Conservation (phyloP, 2,113 vertebrate species). For the Lepisosteus osseus region DNA sequence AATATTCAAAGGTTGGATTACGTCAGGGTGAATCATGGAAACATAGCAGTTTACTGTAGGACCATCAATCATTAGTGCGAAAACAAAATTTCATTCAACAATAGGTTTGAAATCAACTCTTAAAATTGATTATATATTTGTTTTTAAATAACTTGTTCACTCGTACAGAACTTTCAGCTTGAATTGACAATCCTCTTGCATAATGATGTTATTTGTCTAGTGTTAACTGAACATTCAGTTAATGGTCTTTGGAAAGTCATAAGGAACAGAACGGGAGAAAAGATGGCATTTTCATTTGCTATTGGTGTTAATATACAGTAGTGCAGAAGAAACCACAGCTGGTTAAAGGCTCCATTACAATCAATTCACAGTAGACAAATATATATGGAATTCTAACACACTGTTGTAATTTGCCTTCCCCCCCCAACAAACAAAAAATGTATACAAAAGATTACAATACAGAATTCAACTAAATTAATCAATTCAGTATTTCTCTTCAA, state of each 20-base stretch:
- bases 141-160: neutral
- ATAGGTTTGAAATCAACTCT: neutral
- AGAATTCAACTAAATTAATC: constrained; percentile 92
- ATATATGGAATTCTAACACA: constrained; percentile 46
- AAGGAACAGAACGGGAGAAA: constrained; percentile 21
- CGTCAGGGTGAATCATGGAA: neutral
- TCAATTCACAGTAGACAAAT: constrained; percentile 63
- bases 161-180: neutral
- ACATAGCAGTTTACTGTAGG: neutral
- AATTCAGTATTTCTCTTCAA: constrained; percentile 81
- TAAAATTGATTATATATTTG: neutral
- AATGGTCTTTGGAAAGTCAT: constrained; percentile 48
- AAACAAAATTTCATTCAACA: neutral
- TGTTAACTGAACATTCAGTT: constrained; percentile 32
- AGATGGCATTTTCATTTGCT: constrained; percentile 43
- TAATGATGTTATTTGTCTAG: constrained; percentile 25
- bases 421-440: constrained; percentile 83
- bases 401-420: constrained; percentile 79
- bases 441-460: constrained; percentile 98
- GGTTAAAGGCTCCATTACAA: constrained; percentile 64
- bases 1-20: no score
- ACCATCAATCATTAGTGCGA: neutral
- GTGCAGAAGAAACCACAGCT: constrained; percentile 31
- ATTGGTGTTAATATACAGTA: constrained; percentile 53
- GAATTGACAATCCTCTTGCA: constrained; percentile 24